Evolutionary conservation across 2,113 vertebrate species (phyloP).

Genomic region (Gadus chalcogrammus): DNA sequence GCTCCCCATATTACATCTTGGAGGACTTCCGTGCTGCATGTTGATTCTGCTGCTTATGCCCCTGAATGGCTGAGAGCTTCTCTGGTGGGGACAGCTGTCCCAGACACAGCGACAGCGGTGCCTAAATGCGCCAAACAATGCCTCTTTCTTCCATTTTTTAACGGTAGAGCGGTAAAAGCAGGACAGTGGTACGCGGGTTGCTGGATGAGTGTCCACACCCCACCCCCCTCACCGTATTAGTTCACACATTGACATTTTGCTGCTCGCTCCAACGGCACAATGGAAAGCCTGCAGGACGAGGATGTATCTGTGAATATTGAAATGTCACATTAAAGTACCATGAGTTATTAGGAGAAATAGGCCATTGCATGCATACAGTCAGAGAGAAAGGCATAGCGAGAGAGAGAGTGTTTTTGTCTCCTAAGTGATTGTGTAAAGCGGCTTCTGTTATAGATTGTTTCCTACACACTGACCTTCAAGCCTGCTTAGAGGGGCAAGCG

Average conservation of each 20-base stretch:
- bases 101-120: too few species aligned
- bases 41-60: constrained; percentile 7
- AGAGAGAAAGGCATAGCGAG: not conserved
- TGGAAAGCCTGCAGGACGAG: constrained; percentile 29
- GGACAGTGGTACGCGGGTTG: too few species aligned
- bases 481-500: constrained; percentile 61
- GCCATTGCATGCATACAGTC: constrained; percentile 7
- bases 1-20: constrained; percentile 20
- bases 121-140: too few species aligned
- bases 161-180: too few species aligned
- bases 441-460: constrained; percentile 75
- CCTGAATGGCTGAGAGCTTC: constrained; percentile 1
- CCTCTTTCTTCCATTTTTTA: too few species aligned
- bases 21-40: constrained; percentile 12
- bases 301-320: constrained; percentile 46
- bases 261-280: constrained; percentile 2
- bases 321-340: constrained; percentile 48
- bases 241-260: constrained; percentile 47
- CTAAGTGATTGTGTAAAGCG: constrained; percentile 66
- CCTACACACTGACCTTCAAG: constrained; percentile 77
- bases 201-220: not conserved
- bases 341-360: constrained; percentile 39
- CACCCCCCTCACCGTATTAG: constrained; percentile 25
- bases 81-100: too few species aligned
- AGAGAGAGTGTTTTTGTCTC: constrained; percentile 49